Evolutionary conservation across 1,140 invertebrate species (phyloP), one percentile per base, ranked within the genome.

Genomic region (Leptonema lineaticorne): DNA sequence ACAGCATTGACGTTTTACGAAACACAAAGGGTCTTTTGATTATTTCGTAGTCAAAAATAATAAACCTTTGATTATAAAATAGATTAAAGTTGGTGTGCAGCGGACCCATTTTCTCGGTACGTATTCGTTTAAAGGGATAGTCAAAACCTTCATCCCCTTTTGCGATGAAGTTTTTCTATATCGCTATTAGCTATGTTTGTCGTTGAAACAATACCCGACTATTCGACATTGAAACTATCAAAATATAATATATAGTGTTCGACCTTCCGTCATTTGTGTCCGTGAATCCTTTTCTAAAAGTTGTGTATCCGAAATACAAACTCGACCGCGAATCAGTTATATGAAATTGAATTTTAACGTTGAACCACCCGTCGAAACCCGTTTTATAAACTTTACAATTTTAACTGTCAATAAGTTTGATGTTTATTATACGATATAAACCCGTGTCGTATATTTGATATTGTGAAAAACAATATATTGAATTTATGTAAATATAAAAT

Each of bases 1-100:
- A 14, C 37, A 11, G 16, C 37, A 16, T 41, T n/a, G n/a, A n/a
- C n/a, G n/a, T n/a, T n/a, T n/a, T n/a, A n/a, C n/a, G n/a, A n/a
- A n/a, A 41, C 16, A 41, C 22, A 14, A 7, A 18, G 20, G 27
- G 22, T 24, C 22, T 26, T 53, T 53, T 24, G 20, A 53, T 26
- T 41, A 41, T 41, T 9, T 16, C 2, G 9, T 14, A 9, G 37
- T 24, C 22, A 24, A 53, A 53, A 26, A 53, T 53, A 53, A 53
- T 53, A 53, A 53, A 24, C 50, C 50, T 53, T 53, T 53, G 50
- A 53, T 53, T 20, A 53, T 53, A 53, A 53, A 53, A 53, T 53
- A 53, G 50, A 53, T 53, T 53, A 53, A 53, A 53, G 50, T 26
- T 48, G 16, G 16, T 22, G 8, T 20, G n/a, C n/a, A n/a, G n/a